Base-by-base conservation (phyloP, 2,888 invertebrate genomes). In the Stomorhina lunata region DNA sequence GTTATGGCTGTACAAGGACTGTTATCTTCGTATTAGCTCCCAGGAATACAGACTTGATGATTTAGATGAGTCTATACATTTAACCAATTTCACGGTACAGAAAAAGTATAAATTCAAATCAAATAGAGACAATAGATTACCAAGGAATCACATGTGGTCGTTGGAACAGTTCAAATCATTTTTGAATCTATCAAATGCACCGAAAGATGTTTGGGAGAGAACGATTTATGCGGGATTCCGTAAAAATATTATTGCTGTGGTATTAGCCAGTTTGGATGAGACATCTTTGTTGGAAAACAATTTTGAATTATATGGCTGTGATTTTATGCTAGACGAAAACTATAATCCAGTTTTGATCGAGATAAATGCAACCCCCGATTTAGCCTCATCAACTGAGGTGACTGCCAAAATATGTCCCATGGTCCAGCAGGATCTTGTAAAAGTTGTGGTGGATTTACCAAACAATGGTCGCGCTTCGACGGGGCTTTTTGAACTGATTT, bases 231-330 rank as follows among this genome's bases (percentile, higher is more conserved):
- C 96, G 4, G 96, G 95, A 68, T 97, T 98, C 95, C 95, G 94
- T 85, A 94, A 95, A 87, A 95, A 95, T 45, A 94, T 98, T 29
- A 93, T 95, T 12, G 94, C 95, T n/a, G 94, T 96, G 22, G 88
- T 97, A 90, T 91, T 97, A 72, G 94, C 95, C 65, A 95, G 96
- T 63, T 95, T 97, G 90, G 94, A 95, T 84, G 93, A 94, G 83
- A 93, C 95, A 85, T 93, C 94, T 40, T 91, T 93, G 20, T 92
- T 94, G 81, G 93, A 93, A 87, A 95, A 96, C 87, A 94, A 95
- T 75, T 98, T 97, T 91, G 98, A 98, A 90, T 89, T 97, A 40
- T 98, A 96, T 88, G 98, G 98, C 5, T 97, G 97, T 68, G 98
- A 98, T 91, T 98, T 98, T 89, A 95, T 98, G 85, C 90, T 98